Evolutionary conservation across 2,113 vertebrate species (phyloP).

Genomic region (Marcusenius ussheri): DNA sequence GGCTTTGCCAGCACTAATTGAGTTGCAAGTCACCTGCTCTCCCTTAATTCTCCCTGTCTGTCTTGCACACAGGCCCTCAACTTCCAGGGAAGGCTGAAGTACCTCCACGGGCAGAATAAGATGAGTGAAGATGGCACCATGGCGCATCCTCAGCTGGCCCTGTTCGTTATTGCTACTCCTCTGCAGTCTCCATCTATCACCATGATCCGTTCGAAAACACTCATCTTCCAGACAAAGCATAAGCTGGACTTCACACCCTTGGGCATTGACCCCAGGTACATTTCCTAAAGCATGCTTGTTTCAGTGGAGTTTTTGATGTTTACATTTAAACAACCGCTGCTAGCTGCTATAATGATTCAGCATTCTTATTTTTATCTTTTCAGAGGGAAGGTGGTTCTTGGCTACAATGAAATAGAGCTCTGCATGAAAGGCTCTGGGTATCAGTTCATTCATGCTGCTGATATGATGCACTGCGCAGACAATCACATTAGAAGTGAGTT

Average conservation of each 20-base stretch:
- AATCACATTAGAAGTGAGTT: conserved; percentile 63
- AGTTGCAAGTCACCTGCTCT: neutral
- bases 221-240: conserved; percentile 56
- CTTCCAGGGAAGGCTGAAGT: conserved; percentile 51
- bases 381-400: conserved; percentile 62
- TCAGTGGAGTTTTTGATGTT: neutral
- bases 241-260: conserved; percentile 55
- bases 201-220: conserved; percentile 47
- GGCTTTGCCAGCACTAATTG: neutral
- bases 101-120: conserved; percentile 49
- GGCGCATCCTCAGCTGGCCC: conserved; percentile 43
- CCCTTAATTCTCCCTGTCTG: neutral
- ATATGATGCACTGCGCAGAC: conserved; percentile 69
- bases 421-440: conserved; percentile 63
- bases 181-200: conserved; percentile 47
- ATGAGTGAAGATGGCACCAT: conserved; percentile 41
- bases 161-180: conserved; percentile 47
- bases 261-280: conserved; percentile 50
- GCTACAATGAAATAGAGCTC: conserved; percentile 64
- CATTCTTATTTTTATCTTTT: neutral
- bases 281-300: neutral
- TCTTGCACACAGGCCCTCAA: conserved; percentile 41
- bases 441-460: conserved; percentile 66
- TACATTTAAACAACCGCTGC: neutral
- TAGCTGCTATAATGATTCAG: neutral